These are phyloP conservation scores for Leucophenga maculata DNA, from an alignment of 2,888 invertebrate species.

Conservation along the genomic window DNA sequence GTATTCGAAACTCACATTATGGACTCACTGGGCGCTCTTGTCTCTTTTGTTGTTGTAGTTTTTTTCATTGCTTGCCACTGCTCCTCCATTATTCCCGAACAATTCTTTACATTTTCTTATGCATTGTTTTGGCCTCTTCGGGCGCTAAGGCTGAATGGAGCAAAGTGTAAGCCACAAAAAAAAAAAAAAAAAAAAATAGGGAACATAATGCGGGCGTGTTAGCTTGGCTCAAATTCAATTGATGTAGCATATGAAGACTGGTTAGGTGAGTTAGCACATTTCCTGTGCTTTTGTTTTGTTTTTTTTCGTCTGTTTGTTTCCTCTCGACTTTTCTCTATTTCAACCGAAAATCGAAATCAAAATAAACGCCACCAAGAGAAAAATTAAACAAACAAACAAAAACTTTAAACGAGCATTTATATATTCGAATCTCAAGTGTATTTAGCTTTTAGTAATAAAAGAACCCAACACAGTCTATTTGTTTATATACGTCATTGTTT, in stretches of 20 bases:
- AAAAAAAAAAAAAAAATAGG: too few relatives aligned
- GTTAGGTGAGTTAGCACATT: slow-evolving; percentile 16
- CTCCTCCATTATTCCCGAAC: too few relatives aligned
- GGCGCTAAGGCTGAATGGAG: neutral
- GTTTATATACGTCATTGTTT: neutral
- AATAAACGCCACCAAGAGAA: slow-evolving; percentile 6
- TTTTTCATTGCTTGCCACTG: too few relatives aligned
- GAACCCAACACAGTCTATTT: neutral
- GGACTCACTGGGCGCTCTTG: too few relatives aligned
- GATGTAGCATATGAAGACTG: neutral
- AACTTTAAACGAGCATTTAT: neutral
- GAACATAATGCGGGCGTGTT: neutral
- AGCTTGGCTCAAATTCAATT: neutral
- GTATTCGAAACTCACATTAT: too few relatives aligned
- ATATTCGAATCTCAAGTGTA: neutral
- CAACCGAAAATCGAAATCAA: slow-evolving; percentile 10
- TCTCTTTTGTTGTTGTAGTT: too few relatives aligned
- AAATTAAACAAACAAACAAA: too few relatives aligned
- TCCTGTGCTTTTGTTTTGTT: slow-evolving; percentile 1
- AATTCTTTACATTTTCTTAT: too few relatives aligned
- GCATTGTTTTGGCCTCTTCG: too few relatives aligned
- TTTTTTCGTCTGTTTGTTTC: slow-evolving; percentile 4
- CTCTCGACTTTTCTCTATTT: neutral
- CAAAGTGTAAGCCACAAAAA: slow-evolving; percentile 5
- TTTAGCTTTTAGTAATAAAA: slow-evolving; percentile 3